Base-by-base conservation (phyloP, 2,797 vertebrate species). In the Acanthornis magna region DNA sequence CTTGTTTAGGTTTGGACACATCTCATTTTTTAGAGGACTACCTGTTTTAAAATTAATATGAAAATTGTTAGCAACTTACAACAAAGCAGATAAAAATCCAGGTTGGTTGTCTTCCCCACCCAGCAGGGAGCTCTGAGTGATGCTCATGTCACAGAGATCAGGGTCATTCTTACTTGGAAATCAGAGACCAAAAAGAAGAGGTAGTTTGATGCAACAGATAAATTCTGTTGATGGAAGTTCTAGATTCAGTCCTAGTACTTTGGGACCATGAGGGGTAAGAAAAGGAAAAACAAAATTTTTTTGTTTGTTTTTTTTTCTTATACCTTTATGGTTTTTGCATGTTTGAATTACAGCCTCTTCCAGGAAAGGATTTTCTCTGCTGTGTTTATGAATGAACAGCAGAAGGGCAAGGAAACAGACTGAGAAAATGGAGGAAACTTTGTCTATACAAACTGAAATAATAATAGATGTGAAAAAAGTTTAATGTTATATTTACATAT, bases 31-130 rank as follows among this genome's bases (percentile, higher is more conserved):
- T 68, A 29, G 47, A 50, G 40, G 70, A 3, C 12, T 43, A 3
- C 8, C 13, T 80, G 8, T 67, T 42, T 73, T 42, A 47, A 76
- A 72, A 58, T 55, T 5, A 25, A 2, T 18, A 1, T 58, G 5
- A 58, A 32, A 66, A 25, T 4, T 57, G 6, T 32, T 53, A 61
- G 13, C 53, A 48, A 4, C 38, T 43, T 88, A 23, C 42, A 63
- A 7, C 8, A 55, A 66, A 36, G 13, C 42, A 48, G 78, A 23
- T 50, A 20, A 66, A 93, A 79, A 8, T n/a, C 14, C 21, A 4
- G 5, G 0, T 16, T 72, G 34, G 26, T 47, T 5, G 0, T 38
- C 5, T 48, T 48, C 25, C 25, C 38, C 12, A 4, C 10, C 17
- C 17, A 58, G 1, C 16, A 45, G 47, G 63, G 68, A 63, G 15